Percentiles rank a stretch among this genome's conserved stretches.
Evolutionary conservation across 2,113 vertebrate species (phyloP).

Genomic region (Leucoraja erinaceus): DNA sequence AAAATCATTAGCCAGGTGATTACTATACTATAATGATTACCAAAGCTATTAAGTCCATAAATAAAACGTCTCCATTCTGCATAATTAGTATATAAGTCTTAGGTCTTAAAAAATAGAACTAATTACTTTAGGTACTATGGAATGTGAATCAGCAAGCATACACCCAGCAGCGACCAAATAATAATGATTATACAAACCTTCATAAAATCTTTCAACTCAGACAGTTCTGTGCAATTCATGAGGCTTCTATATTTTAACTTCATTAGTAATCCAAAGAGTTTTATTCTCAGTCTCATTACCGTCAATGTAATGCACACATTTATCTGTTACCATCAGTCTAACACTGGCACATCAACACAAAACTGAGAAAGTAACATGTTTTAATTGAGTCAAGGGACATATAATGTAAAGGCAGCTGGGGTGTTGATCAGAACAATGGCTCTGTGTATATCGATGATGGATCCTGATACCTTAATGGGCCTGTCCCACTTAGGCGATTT

Average conservation of each 20-base stretch:
- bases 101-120: neutral
- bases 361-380: neutral
- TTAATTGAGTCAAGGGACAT: neutral
- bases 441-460: neutral
- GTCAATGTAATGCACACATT: neutral
- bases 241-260: neutral
- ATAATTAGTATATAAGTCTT: conserved; percentile 21
- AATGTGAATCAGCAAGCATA: neutral
- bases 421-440: neutral
- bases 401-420: neutral
- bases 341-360: neutral
- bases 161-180: neutral
- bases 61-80: neutral
- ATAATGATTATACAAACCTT: neutral
- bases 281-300: neutral
- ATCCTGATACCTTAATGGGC: neutral
- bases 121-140: neutral
- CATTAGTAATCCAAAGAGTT: neutral
- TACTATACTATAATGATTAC: neutral
- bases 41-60: neutral
- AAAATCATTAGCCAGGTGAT: neutral
- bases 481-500: too few species aligned
- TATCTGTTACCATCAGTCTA: neutral
- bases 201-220: neutral
- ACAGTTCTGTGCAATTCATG: neutral